phyloP scores from a whole-genome alignment of 1,140 invertebrate species.

The Bombus polaris region DNA sequence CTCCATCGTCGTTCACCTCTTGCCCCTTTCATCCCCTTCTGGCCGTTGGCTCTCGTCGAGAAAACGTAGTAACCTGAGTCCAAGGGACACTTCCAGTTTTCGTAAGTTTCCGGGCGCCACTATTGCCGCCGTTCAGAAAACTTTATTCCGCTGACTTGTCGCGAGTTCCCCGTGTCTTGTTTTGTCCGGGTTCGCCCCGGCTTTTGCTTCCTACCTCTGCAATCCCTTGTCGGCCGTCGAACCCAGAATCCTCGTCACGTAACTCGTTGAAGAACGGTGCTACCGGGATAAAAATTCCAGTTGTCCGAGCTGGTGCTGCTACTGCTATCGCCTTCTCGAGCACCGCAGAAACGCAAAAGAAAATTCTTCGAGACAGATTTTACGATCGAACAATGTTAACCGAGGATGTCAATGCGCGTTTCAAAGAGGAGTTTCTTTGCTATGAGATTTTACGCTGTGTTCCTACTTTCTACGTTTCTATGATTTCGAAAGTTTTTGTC shows the following conservation, averaged over 20 bases:
- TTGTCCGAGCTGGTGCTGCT: slow-evolving; percentile 24
- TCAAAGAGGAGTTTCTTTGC: too few species aligned
- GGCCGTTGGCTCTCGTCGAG: neutral
- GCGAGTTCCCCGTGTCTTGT: slow-evolving; percentile 70
- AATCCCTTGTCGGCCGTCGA: slow-evolving; percentile 51
- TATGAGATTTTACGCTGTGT: neutral
- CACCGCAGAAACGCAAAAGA: too few species aligned
- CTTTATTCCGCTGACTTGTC: slow-evolving; percentile 79
- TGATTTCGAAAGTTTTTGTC: too few species aligned
- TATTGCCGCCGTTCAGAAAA: slow-evolving; percentile 61
- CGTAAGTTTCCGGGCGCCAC: slow-evolving; percentile 74
- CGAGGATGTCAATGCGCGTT: too few species aligned
- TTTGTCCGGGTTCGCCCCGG: slow-evolving; percentile 68
- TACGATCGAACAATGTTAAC: slow-evolving; percentile 42
- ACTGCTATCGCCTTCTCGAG: slow-evolving; percentile 1
- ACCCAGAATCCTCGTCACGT: slow-evolving; percentile 48
- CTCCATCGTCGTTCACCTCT: slow-evolving; percentile 41
- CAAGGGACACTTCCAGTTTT: slow-evolving; percentile 70
- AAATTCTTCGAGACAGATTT: slow-evolving; percentile 17
- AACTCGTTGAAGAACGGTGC: slow-evolving; percentile 55
- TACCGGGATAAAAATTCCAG: slow-evolving; percentile 36
- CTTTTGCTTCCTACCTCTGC: neutral
- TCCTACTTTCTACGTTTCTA: neutral
- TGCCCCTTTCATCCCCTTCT: neutral
- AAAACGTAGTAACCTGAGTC: slow-evolving; percentile 27